Evolutionary conservation across 2,113 vertebrate genomes (phyloP).

Genomic region (Platanista minor): DNA sequence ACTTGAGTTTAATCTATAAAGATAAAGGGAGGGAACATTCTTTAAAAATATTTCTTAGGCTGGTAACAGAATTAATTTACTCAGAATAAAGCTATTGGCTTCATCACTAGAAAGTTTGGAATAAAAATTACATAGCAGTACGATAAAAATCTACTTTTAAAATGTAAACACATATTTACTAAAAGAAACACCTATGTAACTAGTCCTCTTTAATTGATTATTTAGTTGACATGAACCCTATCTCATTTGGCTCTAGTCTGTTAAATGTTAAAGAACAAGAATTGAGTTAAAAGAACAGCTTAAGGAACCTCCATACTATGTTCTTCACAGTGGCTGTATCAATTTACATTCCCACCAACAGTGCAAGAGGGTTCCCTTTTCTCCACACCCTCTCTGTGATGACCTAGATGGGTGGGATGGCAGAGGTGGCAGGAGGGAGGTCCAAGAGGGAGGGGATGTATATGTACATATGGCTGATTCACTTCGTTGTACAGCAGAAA

Average conservation of each 20-base stretch:
- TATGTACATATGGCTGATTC: no score
- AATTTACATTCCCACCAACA: no score
- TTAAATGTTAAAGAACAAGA: background rate
- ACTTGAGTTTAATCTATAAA: constrained; percentile 26
- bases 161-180: background rate
- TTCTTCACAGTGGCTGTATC: no score
- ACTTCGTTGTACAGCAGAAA: no score
- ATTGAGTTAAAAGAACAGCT: background rate
- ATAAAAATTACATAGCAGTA: constrained; percentile 36
- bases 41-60: background rate
- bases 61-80: constrained; percentile 28
- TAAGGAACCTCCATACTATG: background rate
- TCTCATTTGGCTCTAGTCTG: background rate
- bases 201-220: background rate
- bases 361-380: no score
- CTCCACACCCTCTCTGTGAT: no score
- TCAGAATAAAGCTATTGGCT: background rate
- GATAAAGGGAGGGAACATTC: background rate
- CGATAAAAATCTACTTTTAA: background rate
- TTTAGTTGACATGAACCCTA: background rate
- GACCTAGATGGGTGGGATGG: no score
- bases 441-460: no score
- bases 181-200: background rate
- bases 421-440: no score
- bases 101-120: constrained; percentile 4